phyloP scores from a whole-genome alignment of 1,140 invertebrate genomes.

The Phymorhynchus buccinoides region DNA sequence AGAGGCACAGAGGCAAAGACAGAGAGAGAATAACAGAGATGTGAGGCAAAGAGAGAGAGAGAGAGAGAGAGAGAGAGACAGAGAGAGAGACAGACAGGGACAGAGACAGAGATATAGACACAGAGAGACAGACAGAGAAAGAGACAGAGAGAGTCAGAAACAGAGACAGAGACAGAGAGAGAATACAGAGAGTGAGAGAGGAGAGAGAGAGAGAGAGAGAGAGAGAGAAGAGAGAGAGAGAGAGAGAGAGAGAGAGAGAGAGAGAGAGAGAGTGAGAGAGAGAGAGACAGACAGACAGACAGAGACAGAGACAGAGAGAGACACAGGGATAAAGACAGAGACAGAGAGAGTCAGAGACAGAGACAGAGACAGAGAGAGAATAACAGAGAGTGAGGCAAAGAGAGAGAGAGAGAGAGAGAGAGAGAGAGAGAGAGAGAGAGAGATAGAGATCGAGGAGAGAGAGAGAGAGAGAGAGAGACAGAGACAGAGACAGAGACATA shows the following conservation, averaged over 20 bases:
- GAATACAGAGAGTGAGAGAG: too few relatives aligned
- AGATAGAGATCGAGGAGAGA: too few relatives aligned
- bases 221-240: background rate
- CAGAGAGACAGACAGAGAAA: background rate
- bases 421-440: too few relatives aligned
- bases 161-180: too few relatives aligned
- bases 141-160: background rate
- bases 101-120: background rate
- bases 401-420: too few relatives aligned
- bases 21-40: conserved; percentile 14
- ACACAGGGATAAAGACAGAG: too few relatives aligned
- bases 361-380: too few relatives aligned
- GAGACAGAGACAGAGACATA: too few relatives aligned
- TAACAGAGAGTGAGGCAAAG: too few relatives aligned
- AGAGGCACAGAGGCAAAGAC: background rate
- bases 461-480: too few relatives aligned
- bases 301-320: background rate
- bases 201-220: too few relatives aligned
- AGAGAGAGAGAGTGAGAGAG: background rate
- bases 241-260: background rate
- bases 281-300: background rate
- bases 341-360: too few relatives aligned
- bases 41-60: background rate
- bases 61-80: background rate
- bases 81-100: background rate